Base-by-base conservation (phyloP, 1,140 invertebrate genomes). In the Plutomurus gul region DNA sequence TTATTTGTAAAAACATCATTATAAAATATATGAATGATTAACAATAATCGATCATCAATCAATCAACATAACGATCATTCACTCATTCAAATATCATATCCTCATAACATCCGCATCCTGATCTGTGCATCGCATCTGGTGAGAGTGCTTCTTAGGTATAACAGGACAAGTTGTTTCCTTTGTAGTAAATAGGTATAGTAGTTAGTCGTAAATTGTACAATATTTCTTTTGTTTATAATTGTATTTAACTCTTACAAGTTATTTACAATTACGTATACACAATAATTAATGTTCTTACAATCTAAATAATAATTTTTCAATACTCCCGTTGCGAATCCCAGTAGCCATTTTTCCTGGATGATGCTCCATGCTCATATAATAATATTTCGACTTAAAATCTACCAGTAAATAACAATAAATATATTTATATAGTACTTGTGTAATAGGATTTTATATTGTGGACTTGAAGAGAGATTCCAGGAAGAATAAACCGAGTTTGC, bases 1-100 rank as follows among this genome's bases (percentile, higher is more conserved):
- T 74, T 47, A 47, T 74, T 74, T 49, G 40, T 74, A 74, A 74
- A 74, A 74, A 74, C 72, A 49, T 74, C 46, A 49, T 74, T 74
- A 47, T 47, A 46, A 47, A 74, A 74, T 43, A 47, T 30, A 33
- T 27, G 70, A 72, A 40, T 40, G 36, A 72, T 72, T 72, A 43
- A 39, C 40, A n/a, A 10, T 43, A 72, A 43, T 20, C 25, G 18
- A 2, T 49, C 11, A 20, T 65, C 16, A 65, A 65, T 65, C 27
- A 72, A 72, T 72, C 70, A 40, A 72, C 36, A 40, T 40, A 72
- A 72, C 36, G 70, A 72, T 40, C 36, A 40, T 72, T 40, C 39
- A 72, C 25, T 40, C 39, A 72, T 20, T 39, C 39, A 43, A 43
- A 43, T n/a, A 10, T 10, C n/a, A 8, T n/a, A 43, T n/a, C 40